A percentile compares a stretch with the other conserved stretches of the same genome.
Conservation (phyloP, 2,888 invertebrate genomes). For the Catocala fraxini region DNA sequence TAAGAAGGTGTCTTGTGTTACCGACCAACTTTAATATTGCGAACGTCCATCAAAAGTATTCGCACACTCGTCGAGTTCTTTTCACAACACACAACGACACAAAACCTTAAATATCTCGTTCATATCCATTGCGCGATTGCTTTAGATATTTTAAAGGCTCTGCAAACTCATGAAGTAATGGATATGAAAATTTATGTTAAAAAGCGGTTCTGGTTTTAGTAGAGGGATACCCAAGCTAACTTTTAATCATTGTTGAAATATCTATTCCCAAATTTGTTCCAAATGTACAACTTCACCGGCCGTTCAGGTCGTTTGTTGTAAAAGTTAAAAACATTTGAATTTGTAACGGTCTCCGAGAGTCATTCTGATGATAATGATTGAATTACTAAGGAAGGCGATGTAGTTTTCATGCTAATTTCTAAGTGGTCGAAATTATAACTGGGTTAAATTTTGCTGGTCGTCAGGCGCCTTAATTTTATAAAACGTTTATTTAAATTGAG, state of each 20-base stretch:
- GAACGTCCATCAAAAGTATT: conserved; percentile 39
- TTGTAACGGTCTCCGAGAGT: conserved; percentile 29
- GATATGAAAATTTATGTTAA: background rate
- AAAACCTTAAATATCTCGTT: background rate
- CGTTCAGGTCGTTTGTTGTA: conserved; percentile 27
- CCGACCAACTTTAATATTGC: conserved; percentile 44
- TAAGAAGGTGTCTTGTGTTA: conserved; percentile 27
- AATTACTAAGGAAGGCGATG: conserved; percentile 30
- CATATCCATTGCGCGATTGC: conserved; percentile 17
- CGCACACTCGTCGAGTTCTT: conserved; percentile 25
- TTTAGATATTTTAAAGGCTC: background rate
- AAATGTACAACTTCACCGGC: conserved; percentile 34
- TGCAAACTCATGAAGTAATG: conserved; percentile 9
- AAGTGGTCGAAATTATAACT: background rate
- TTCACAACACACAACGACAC: conserved; percentile 16
- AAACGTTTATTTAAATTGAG: too few species aligned
- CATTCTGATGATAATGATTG: conserved; percentile 38
- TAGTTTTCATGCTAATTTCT: conserved; percentile 37
- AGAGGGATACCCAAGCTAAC: conserved; percentile 29
- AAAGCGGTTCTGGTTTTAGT: background rate
- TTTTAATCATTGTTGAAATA: conserved; percentile 52
- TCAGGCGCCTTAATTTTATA: too few species aligned
- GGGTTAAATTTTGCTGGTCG: background rate
- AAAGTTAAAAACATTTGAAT: conserved; percentile 52
- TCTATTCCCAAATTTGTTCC: conserved; percentile 42